A percentile compares a stretch with the other conserved stretches of the same genome.
Evolutionary conservation across 2,797 vertebrate species (phyloP).

Genomic region (Amblyraja radiata): DNA sequence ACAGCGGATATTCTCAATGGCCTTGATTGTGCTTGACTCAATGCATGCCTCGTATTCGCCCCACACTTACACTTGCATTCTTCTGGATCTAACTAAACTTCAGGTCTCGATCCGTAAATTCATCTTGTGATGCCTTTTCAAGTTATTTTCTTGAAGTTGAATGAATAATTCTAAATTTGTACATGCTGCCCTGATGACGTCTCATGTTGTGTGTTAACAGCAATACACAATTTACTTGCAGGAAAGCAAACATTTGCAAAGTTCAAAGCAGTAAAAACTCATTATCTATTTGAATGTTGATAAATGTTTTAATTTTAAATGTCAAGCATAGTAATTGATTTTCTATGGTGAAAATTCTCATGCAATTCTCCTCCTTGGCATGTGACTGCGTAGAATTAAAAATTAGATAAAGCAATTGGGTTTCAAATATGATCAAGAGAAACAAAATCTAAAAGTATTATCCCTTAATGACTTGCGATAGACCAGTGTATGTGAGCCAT

Average conservation of each 20-base stretch:
- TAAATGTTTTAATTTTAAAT: conserved; percentile 14
- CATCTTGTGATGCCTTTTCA: not conserved
- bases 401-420: not conserved
- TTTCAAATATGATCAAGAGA: not conserved
- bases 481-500: not conserved
- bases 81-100: not conserved
- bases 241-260: conserved; percentile 12
- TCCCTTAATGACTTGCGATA: not conserved
- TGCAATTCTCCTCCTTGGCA: not conserved
- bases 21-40: not conserved
- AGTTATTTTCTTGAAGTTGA: not conserved
- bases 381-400: not conserved
- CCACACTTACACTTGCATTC: not conserved
- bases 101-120: not conserved
- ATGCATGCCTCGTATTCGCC: too few relatives aligned
- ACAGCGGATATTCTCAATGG: too few relatives aligned
- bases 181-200: not conserved
- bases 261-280: not conserved
- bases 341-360: not conserved
- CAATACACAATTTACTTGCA: not conserved
- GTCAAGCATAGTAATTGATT: not conserved
- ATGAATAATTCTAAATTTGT: not conserved
- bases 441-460: not conserved
- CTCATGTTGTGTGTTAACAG: not conserved
- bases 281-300: not conserved